Conservation (phyloP, 2,113 vertebrate species). For the Parus major region DNA sequence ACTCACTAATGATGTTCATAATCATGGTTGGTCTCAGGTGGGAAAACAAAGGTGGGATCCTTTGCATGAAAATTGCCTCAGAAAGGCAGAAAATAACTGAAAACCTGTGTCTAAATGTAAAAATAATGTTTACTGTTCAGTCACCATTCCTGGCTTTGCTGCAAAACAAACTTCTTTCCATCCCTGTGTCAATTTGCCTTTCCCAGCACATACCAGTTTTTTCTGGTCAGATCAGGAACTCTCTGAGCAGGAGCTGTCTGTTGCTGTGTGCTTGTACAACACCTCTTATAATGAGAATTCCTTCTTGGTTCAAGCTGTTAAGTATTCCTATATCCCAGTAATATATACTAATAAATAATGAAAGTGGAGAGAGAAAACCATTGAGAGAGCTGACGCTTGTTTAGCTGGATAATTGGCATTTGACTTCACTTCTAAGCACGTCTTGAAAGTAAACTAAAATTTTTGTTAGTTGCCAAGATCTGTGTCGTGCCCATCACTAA, state of each 20-base stretch:
- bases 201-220: neutral
- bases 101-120: neutral
- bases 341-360: slow-evolving; percentile 23
- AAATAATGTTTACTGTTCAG: neutral
- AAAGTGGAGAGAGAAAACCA: neutral
- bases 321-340: neutral
- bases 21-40: neutral
- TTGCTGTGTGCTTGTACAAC: neutral
- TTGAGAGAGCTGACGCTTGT: neutral
- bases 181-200: neutral
- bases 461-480: neutral
- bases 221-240: neutral
- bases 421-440: neutral
- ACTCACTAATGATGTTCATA: neutral
- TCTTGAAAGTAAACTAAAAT: neutral
- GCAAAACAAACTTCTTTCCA: neutral
- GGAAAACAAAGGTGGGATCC: neutral
- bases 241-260: neutral
- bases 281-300: neutral
- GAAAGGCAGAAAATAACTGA: neutral
- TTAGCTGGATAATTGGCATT: neutral
- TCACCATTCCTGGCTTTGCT: neutral
- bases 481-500: neutral
- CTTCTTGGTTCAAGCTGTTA: neutral
- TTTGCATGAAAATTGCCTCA: neutral